phyloP scores from a whole-genome alignment of 1,140 invertebrate genomes.

The Chironomus striatipennis region DNA sequence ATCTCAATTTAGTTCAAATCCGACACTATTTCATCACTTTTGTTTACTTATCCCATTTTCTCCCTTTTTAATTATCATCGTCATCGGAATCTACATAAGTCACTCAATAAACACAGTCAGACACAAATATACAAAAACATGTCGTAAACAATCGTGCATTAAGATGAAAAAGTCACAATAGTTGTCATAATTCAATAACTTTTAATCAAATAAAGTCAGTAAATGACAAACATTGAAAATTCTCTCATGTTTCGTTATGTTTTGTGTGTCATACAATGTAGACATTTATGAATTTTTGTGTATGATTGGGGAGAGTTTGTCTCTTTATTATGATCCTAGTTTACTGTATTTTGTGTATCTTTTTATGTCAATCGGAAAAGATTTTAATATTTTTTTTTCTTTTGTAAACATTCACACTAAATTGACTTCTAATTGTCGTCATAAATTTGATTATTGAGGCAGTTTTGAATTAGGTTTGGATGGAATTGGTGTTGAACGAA shows the following conservation, averaged over 20 bases:
- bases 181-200: conserved; percentile 1
- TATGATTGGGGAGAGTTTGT: no score
- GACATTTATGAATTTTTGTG: not conserved
- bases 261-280: not conserved
- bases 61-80: not conserved
- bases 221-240: not conserved
- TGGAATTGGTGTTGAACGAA: no score
- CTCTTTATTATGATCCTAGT: no score
- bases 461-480: no score
- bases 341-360: not conserved
- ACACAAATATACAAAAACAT: no score
- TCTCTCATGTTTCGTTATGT: not conserved
- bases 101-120: no score
- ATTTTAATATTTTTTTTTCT: not conserved
- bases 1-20: no score
- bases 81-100: no score
- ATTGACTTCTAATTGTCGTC: not conserved
- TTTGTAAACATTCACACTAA: conserved; percentile 5
- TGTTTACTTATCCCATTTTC: not conserved
- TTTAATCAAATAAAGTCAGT: conserved; percentile 9
- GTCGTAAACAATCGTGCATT: not conserved
- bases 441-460: no score
- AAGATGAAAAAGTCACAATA: not conserved
- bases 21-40: not conserved
- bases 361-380: not conserved